Conservation (phyloP, 2,797 vertebrate genomes). For the Trematomus bernacchii region DNA sequence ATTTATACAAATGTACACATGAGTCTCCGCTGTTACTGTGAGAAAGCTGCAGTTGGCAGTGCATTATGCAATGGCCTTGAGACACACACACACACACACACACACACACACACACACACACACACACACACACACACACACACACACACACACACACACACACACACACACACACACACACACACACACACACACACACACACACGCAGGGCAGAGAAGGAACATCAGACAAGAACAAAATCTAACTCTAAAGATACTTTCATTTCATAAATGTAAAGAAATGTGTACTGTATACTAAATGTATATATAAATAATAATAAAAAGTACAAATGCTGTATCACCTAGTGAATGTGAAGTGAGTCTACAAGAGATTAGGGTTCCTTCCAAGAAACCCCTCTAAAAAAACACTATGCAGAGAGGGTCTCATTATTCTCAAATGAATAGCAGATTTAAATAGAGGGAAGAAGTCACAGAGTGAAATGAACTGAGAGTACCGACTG, state of each 20-base stretch:
- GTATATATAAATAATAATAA: constrained; percentile 17
- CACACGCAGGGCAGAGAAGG: too few relatives aligned
- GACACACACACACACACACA: constrained; percentile 31
- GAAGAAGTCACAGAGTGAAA: constrained; percentile 68
- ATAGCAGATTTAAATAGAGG: constrained; percentile 67
- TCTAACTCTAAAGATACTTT: neutral
- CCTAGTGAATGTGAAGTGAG: constrained; percentile 46
- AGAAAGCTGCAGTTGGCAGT: constrained; percentile 55
- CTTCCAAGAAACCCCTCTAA: constrained; percentile 61
- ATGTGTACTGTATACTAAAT: neutral
- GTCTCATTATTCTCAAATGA: constrained; percentile 70
- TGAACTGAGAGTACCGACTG: constrained; percentile 54
- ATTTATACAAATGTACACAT: neutral
- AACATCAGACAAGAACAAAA: constrained; percentile 32
- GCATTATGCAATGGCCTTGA: constrained; percentile 53
- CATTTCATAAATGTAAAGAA: constrained; percentile 12
- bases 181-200: too few relatives aligned
- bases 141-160: constrained; percentile 4
- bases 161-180: neutral
- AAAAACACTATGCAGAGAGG: constrained; percentile 66
- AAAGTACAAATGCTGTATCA: constrained; percentile 22
- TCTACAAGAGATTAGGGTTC: constrained; percentile 63
- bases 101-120: neutral
- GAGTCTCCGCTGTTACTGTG: constrained; percentile 15
- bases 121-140: neutral